A percentile compares a stretch with the other conserved stretches of the same genome.
Evolutionary conservation across 2,888 invertebrate species (phyloP).

Genomic region (Drosophila formosana): DNA sequence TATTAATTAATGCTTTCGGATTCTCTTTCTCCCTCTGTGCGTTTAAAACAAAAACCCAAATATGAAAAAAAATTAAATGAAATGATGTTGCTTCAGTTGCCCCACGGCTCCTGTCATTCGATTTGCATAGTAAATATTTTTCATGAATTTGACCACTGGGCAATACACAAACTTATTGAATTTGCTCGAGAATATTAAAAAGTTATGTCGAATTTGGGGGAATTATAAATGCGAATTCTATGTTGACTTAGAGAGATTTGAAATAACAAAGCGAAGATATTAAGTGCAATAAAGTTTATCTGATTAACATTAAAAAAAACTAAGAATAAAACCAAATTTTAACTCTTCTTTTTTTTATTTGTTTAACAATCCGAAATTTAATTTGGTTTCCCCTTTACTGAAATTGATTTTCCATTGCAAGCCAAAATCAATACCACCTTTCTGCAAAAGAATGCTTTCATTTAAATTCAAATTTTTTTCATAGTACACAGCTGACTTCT

Average conservation of each 20-base stretch:
- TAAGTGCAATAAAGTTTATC: background rate
- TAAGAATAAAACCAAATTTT: too few species aligned
- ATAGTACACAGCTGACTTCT: background rate
- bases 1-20: constrained; percentile 73
- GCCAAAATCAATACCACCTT: background rate
- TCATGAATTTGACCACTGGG: constrained; percentile 49
- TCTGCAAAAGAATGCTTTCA: background rate
- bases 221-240: background rate
- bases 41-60: constrained; percentile 15
- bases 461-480: background rate
- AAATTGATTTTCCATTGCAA: background rate
- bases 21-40: constrained; percentile 35
- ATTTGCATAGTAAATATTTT: constrained; percentile 70
- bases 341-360: too few species aligned
- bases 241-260: background rate
- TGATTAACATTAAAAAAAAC: background rate
- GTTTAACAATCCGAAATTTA: too few species aligned
- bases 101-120: constrained; percentile 64
- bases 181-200: constrained; percentile 16
- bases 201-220: background rate
- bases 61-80: background rate
- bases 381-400: background rate
- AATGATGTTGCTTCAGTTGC: constrained; percentile 38
- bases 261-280: background rate
- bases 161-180: constrained; percentile 47